Conservation (phyloP, 2,113 vertebrate genomes). For the Poeciliopsis prolifica region DNA sequence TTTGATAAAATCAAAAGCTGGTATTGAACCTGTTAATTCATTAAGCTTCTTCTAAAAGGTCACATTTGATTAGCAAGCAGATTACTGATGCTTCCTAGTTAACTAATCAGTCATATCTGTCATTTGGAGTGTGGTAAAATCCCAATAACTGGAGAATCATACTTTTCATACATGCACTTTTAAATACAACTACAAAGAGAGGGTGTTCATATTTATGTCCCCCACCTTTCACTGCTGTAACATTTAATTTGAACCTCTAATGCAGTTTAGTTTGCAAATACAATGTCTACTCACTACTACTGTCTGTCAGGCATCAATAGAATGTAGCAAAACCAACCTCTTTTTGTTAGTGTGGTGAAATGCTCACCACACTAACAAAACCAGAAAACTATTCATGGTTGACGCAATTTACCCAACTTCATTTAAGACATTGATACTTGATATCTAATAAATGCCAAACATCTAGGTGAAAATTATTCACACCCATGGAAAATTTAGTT, state of each 20-base stretch:
- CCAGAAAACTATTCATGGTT: not conserved
- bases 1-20: constrained; percentile 51
- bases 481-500: too few species aligned
- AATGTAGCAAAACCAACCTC: constrained; percentile 3
- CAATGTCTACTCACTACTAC: not conserved
- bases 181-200: constrained; percentile 54
- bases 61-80: constrained; percentile 71
- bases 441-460: too few species aligned
- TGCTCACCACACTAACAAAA: constrained; percentile 12
- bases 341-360: constrained; percentile 22
- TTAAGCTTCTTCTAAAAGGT: constrained; percentile 69
- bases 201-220: constrained; percentile 26
- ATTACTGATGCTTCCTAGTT: constrained; percentile 67
- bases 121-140: constrained; percentile 73
- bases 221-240: constrained; percentile 25
- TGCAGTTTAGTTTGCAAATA: constrained; percentile 15
- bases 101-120: constrained; percentile 77
- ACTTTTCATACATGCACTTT: constrained; percentile 30
- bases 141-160: constrained; percentile 63
- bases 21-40: constrained; percentile 58
- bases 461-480: too few species aligned
- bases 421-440: too few species aligned
- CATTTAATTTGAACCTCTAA: constrained; percentile 32
- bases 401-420: too few species aligned
- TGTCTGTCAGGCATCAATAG: constrained; percentile 25